A percentile compares a stretch with the other conserved stretches of the same genome.
Conservation (phyloP, 2,113 vertebrate genomes). For the Brienomyrus longianalis region DNA sequence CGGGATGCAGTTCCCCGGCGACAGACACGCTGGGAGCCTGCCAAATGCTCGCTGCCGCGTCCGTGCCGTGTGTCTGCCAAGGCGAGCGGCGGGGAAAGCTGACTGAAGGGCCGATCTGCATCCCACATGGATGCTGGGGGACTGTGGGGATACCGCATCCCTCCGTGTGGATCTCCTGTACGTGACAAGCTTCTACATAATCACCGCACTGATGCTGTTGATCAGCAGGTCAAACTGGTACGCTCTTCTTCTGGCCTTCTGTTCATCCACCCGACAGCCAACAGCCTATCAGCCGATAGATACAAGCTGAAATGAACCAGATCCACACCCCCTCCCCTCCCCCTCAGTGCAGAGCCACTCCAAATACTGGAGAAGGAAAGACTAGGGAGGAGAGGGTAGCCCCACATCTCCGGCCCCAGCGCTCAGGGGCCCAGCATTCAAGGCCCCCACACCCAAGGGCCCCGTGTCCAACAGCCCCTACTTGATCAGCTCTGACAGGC, state of each 20-base stretch:
- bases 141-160: background rate
- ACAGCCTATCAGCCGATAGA: background rate
- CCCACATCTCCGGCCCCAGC: too few species aligned
- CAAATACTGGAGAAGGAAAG: background rate
- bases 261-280: background rate
- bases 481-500: background rate
- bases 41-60: background rate
- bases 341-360: background rate
- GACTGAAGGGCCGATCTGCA: background rate
- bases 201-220: background rate
- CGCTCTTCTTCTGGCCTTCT: background rate
- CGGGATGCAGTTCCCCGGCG: background rate
- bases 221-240: background rate
- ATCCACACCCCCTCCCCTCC: background rate
- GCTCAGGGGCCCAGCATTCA: background rate
- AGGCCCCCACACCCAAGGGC: background rate
- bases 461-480: background rate
- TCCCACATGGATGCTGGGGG: background rate
- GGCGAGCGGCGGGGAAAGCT: background rate
- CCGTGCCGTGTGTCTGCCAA: background rate
- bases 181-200: background rate
- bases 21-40: background rate
- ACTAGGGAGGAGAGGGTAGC: background rate
- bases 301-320: background rate
- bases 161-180: background rate